Conservation (phyloP, 2,113 vertebrate genomes). For the Columbina picui region DNA sequence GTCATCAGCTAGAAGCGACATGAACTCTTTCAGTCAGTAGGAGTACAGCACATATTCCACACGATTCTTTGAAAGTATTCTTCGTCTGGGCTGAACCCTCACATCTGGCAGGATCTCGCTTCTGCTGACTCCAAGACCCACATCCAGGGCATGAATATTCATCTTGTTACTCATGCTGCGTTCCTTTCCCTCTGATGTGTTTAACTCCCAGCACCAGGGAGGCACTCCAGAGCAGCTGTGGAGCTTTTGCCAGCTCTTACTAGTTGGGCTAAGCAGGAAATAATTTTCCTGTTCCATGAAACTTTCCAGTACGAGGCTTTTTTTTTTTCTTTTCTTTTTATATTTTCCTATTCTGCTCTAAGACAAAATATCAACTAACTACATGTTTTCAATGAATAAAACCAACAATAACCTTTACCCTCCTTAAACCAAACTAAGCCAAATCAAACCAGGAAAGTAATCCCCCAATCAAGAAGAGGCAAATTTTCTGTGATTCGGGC, state of each 20-base stretch:
- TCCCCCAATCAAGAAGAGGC: background rate
- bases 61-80: conserved; percentile 51
- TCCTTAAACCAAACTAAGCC: background rate
- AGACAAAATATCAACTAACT: background rate
- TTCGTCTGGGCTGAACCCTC: background rate
- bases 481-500: background rate
- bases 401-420: background rate
- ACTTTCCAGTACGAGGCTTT: background rate
- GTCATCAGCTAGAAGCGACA: conserved; percentile 13
- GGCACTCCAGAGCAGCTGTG: conserved; percentile 13
- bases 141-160: conserved; percentile 64
- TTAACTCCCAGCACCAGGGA: conserved; percentile 14
- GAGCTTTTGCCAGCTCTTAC: conserved; percentile 14
- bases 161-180: conserved; percentile 9
- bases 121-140: conserved; percentile 56
- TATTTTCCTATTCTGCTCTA: background rate
- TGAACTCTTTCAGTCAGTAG: background rate
- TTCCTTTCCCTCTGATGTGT: conserved; percentile 54
- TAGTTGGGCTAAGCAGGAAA: background rate
- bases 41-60: background rate
- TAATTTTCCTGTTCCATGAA: background rate
- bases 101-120: conserved; percentile 44
- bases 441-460: background rate
- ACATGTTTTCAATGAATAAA: background rate
- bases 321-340: background rate